A percentile compares a stretch with the other conserved stretches of the same genome.
phyloP scores from a whole-genome alignment of 2,113 vertebrate species.

The Urocitellus parryii region DNA sequence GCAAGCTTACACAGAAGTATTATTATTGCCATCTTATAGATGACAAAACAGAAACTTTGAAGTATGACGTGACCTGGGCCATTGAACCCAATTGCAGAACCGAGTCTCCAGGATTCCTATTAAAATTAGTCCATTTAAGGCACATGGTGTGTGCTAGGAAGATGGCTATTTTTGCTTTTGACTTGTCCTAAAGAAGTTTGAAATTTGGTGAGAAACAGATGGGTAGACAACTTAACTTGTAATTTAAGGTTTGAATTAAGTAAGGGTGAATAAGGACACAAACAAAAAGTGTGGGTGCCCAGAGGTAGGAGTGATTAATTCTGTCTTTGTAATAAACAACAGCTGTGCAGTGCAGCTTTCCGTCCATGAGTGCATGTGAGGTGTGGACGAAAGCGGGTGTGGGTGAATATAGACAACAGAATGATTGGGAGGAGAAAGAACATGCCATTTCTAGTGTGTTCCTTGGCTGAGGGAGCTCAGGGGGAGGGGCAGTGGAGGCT shows the following conservation, averaged over 20 bases:
- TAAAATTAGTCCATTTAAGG: neutral
- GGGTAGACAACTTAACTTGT: conserved; percentile 52
- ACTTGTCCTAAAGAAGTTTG: neutral
- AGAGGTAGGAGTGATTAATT: conserved; percentile 52
- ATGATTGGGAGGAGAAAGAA: neutral
- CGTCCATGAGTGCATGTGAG: neutral
- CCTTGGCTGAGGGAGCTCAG: neutral
- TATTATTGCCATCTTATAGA: neutral
- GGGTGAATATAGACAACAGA: neutral
- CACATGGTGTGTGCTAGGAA: neutral
- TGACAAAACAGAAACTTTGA: neutral
- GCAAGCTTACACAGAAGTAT: neutral
- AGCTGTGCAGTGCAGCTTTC: conserved; percentile 59
- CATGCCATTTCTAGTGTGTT: neutral
- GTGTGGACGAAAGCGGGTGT: conserved; percentile 32
- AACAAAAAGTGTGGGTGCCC: neutral
- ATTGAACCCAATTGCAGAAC: neutral
- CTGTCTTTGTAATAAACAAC: conserved; percentile 51
- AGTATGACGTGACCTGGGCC: neutral
- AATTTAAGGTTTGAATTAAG: conserved; percentile 34
- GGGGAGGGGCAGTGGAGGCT: neutral
- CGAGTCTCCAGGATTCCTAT: neutral
- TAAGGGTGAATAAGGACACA: conserved; percentile 56
- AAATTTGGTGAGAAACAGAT: neutral
- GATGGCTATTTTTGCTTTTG: neutral